Conservation (phyloP, 1,140 invertebrate species). For the Asbolus verrucosus region DNA sequence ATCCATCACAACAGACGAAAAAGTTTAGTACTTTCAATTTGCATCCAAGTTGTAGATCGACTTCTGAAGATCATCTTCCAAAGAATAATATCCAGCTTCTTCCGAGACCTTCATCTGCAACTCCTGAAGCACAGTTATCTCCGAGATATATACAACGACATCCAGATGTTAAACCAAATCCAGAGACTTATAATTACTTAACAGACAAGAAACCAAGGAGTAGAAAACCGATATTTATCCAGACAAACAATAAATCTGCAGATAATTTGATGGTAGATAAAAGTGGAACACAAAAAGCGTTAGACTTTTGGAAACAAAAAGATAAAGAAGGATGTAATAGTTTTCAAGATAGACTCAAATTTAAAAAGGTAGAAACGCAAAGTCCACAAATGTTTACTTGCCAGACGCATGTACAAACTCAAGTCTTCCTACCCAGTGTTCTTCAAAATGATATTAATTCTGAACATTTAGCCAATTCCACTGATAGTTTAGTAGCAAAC, state of each 20-base stretch:
- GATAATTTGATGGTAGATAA: slow-evolving; percentile 31
- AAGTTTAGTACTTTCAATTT: slow-evolving; percentile 55
- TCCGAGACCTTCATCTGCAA: slow-evolving; percentile 70
- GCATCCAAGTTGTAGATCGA: slow-evolving; percentile 64
- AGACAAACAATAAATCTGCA: slow-evolving; percentile 48
- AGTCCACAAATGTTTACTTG: slow-evolving; percentile 63
- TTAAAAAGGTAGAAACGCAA: slow-evolving; percentile 38
- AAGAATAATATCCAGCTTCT: slow-evolving; percentile 58
- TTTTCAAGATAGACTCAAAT: slow-evolving; percentile 51
- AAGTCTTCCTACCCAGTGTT: slow-evolving; percentile 60
- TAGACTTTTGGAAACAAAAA: slow-evolving; percentile 74
- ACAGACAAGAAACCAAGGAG: slow-evolving; percentile 76
- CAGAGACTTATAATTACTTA: slow-evolving; percentile 71
- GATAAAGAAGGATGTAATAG: slow-evolving; percentile 67
- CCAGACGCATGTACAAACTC: slow-evolving; percentile 60
- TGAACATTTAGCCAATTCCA: slow-evolving; percentile 11
- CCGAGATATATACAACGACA: slow-evolving; percentile 53
- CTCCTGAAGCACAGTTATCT: slow-evolving; percentile 65
- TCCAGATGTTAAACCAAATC: slow-evolving; percentile 45
- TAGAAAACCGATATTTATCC: slow-evolving; percentile 71
- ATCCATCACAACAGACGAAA: slow-evolving; percentile 29
- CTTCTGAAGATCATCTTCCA: slow-evolving; percentile 70
- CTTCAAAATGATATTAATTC: slow-evolving; percentile 45
- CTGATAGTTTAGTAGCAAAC: not conserved
- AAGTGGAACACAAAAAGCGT: slow-evolving; percentile 63